Conservation (phyloP, 2,797 vertebrate species). For the Etheostoma nigrum region DNA sequence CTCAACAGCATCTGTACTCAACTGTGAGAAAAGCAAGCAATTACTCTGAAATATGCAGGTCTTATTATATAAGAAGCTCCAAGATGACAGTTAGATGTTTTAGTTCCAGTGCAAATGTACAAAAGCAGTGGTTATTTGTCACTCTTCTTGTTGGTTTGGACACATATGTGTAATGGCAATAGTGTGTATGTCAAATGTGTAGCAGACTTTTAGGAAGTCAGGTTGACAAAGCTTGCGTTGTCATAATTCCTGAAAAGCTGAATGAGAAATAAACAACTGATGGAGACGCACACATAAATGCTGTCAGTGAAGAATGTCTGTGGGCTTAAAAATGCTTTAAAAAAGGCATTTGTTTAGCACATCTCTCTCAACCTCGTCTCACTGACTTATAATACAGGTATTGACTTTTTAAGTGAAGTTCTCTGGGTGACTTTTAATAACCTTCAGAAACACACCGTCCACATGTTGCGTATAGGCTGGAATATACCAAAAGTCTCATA, state of each 20-base stretch:
- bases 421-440: slow-evolving; percentile 19
- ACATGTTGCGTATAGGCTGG: neutral
- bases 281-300: slow-evolving; percentile 29
- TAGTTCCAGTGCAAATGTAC: neutral
- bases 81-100: neutral
- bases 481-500: neutral
- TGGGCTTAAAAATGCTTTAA: slow-evolving; percentile 11
- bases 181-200: neutral
- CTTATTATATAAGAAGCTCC: neutral
- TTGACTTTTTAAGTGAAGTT: slow-evolving; percentile 7
- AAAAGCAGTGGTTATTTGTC: neutral
- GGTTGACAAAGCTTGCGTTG: slow-evolving; percentile 14
- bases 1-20: neutral
- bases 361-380: slow-evolving; percentile 8
- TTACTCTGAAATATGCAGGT: slow-evolving; percentile 25
- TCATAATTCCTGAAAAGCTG: slow-evolving; percentile 18
- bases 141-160: neutral
- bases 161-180: neutral
- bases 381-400: slow-evolving; percentile 16
- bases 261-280: slow-evolving; percentile 26
- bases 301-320: slow-evolving; percentile 40
- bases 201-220: slow-evolving; percentile 14
- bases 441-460: neutral
- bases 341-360: slow-evolving; percentile 15
- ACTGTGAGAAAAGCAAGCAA: slow-evolving; percentile 9